These are phyloP conservation scores for Cossypha heuglini DNA, from an alignment of 2,797 vertebrate genomes.

Conservation along the genomic window DNA sequence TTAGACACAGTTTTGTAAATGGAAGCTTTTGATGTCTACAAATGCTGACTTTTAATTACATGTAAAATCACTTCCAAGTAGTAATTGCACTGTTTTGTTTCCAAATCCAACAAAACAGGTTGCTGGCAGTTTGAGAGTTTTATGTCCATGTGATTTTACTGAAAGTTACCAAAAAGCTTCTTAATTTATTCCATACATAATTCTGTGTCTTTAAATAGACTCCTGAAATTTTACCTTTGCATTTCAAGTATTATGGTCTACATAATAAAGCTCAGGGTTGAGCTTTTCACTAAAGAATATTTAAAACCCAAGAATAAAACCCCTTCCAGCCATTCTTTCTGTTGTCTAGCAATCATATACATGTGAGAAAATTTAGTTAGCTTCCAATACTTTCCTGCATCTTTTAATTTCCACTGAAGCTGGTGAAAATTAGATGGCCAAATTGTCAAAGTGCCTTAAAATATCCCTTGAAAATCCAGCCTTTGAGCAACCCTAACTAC, in stretches of 20 bases:
- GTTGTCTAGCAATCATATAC: not conserved
- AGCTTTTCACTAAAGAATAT: not conserved
- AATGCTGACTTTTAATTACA: conserved; percentile 19
- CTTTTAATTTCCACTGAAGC: not conserved
- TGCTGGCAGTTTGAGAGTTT: not conserved
- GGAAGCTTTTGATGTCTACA: conserved; percentile 52
- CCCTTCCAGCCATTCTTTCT: not conserved
- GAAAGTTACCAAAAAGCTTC: not conserved
- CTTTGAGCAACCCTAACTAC: not conserved
- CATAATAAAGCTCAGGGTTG: not conserved
- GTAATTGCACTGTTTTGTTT: conserved; percentile 1
- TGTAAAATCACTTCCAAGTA: not conserved
- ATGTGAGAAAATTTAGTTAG: not conserved
- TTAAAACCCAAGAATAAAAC: rapidly evolving
- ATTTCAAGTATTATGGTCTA: not conserved
- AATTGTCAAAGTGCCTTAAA: not conserved
- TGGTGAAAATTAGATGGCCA: not conserved
- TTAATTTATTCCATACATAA: not conserved
- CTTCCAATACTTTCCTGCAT: not conserved
- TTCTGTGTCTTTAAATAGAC: not conserved
- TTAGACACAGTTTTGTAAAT: conserved; percentile 33
- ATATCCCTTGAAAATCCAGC: not conserved
- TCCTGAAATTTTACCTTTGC: not conserved
- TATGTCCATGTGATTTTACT: not conserved
- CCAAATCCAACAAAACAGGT: not conserved